phyloP scores from a whole-genome alignment of 2,113 vertebrate species.

The Chitala chitala region DNA sequence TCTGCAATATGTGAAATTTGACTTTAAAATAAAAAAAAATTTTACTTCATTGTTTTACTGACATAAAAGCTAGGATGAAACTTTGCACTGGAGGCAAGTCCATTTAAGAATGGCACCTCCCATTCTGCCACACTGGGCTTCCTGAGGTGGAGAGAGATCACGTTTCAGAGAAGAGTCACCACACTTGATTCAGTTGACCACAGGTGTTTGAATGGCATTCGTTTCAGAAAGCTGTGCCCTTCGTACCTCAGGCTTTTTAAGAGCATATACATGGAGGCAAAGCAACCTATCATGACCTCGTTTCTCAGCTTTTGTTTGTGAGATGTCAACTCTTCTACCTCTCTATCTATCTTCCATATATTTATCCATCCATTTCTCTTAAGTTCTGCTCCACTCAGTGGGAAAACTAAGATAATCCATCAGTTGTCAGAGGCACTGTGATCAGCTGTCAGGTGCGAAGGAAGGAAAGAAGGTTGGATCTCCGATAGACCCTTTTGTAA shows the following conservation, averaged over 20 bases:
- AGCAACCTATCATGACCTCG: neutral
- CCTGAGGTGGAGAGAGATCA: neutral
- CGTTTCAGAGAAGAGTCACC: no score
- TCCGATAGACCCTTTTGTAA: neutral
- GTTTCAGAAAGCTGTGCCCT: neutral
- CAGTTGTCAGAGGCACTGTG: constrained; percentile 14
- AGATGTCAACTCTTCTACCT: constrained; percentile 5
- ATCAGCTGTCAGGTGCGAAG: neutral
- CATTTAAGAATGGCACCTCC: no score
- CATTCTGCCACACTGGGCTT: no score
- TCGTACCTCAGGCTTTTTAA: neutral
- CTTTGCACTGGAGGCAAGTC: neutral
- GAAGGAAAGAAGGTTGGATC: neutral
- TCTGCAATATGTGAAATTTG: no score
- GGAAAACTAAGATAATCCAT: constrained; percentile 26
- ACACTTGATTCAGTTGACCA: neutral
- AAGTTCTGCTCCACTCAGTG: constrained; percentile 26
- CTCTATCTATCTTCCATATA: constrained; percentile 21
- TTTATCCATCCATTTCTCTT: constrained; percentile 24
- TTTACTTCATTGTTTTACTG: neutral
- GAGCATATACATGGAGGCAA: constrained; percentile 2
- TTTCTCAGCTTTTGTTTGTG: constrained; percentile 18
- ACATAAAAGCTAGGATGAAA: neutral
- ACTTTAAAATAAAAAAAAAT: neutral
- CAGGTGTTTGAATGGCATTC: neutral